Conservation (phyloP, 2,888 invertebrate genomes). For the Heliconius erato region DNA sequence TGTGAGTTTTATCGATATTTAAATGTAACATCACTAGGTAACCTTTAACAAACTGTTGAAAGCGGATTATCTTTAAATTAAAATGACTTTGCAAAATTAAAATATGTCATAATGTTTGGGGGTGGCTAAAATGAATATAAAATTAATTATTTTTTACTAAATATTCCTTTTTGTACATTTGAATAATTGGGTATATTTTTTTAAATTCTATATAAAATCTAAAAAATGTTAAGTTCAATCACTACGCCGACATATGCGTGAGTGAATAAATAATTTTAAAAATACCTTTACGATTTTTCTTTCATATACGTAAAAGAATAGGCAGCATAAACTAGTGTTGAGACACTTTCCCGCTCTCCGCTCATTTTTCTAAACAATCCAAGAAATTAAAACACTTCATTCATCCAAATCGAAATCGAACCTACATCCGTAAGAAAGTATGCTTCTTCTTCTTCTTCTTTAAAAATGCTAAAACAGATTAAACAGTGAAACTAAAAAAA, state of each 20-base stretch:
- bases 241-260: background rate
- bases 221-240: background rate
- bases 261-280: no score
- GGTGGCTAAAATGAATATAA: slow-evolving; percentile 60
- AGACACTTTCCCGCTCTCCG: no score
- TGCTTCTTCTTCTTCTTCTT: no score
- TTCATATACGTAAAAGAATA: no score
- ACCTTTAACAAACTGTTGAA: slow-evolving; percentile 69
- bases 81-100: slow-evolving; percentile 80
- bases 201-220: background rate
- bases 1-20: background rate
- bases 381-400: no score
- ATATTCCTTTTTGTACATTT: background rate
- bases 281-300: no score
- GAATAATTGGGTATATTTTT: background rate
- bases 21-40: slow-evolving; percentile 62
- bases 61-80: slow-evolving; percentile 83
- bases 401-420: no score
- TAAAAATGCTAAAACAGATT: no score
- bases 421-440: no score
- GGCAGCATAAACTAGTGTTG: no score
- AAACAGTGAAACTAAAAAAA: background rate
- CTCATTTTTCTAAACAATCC: no score
- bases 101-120: slow-evolving; percentile 80
- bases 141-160: slow-evolving; percentile 53